Evolutionary conservation across 2,888 invertebrate species (phyloP), one percentile per base, ranked within the genome.

Genomic region (Steromphala cineraria): DNA sequence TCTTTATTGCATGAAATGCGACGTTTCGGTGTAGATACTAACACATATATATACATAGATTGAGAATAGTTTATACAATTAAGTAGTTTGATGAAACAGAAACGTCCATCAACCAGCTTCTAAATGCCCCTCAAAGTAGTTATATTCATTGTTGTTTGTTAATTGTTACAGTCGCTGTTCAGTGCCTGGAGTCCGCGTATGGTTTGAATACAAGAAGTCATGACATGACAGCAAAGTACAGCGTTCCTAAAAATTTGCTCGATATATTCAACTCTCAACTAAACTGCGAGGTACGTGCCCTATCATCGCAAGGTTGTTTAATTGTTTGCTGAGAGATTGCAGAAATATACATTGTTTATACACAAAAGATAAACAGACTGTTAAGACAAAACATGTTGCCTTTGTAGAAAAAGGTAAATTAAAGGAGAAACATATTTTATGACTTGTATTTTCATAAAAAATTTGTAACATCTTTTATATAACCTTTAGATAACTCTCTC

Each of bases 161-260:
- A n/a, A n/a, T n/a, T n/a, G n/a, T 89, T 92, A 46, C 88, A 94
- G 99, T 99, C 81, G 98, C 98, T 55, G 96, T 97, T 86, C 98
- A 99, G 94, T 99, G 99, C 94, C 95, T 98, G 87, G 98, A 98
- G 94, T 96, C 97, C 75, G 97, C 98, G 8, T 99, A 97, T 93
- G 96, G 96, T 87, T 94, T 98, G 0, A 93, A 92, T 84, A 92
- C 94, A 52, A 91, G 93, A 80, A 94, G 95, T 86, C 90, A 91
- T 52, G 85, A 87, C 28, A 86, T 87, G 74, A 86, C 88, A 7
- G 87, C 87, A n/a, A 90, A 92, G 53, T 91, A 92, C 74, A 89
- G 90, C 75, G 89, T 93, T 19, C 91, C 92, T 13, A 92, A 90
- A 78, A 91, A 94, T 74, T 90, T 95, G 5, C 88, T 94, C 36